Evolutionary conservation across 1,140 invertebrate species (phyloP), one percentile per base, ranked within the genome.

Genomic region (Trachymyrmex septentrionalis): DNA sequence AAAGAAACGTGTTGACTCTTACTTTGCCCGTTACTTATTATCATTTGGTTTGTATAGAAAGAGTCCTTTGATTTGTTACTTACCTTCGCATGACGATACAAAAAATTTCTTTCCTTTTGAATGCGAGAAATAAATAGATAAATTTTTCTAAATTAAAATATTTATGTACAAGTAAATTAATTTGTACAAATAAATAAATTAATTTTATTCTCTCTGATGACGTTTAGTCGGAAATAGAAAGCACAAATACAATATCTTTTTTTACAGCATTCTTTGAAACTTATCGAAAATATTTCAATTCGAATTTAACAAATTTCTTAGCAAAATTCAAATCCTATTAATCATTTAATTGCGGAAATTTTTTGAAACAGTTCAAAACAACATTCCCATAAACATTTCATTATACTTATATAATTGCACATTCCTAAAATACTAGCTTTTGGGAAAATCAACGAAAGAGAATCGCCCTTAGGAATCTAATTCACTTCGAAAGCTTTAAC

Each of bases 391-490:
- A 38, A 69, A 55, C 48, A 16, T 53, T 81, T 21, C 30, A 71
- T 55, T 55, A 57, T 44, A 61, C 30, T 63, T n/a, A 7, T 44
- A n/a, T 19, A 61, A 48, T n/a, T 73, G 57, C 14, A 61, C 27
- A 12, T 30, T n/a, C 16, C 55, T 73, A 21, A 82, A 73, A 59
- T 53, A 59, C 12, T 61, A 48, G 55, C 80, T 75, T 57, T 30
- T 14, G 34, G 21, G 21, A 72, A 59, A 55, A 72, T 82, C 24
- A 61, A 55, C 53, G 55, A 19, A n/a, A 24, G 38, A 21, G 38
- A 61, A 84, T 84, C 24, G 38, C 80, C 9, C 55, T 48, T 84
- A 84, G 44, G 14, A 63, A 50, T 34, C 27, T 84, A 84, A 84
- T 84, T 84, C 67, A 61, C 53, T 61, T 1, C 57, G n/a, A 61